Conservation (phyloP, 2,797 vertebrate genomes). For the Diceros bicornis region DNA sequence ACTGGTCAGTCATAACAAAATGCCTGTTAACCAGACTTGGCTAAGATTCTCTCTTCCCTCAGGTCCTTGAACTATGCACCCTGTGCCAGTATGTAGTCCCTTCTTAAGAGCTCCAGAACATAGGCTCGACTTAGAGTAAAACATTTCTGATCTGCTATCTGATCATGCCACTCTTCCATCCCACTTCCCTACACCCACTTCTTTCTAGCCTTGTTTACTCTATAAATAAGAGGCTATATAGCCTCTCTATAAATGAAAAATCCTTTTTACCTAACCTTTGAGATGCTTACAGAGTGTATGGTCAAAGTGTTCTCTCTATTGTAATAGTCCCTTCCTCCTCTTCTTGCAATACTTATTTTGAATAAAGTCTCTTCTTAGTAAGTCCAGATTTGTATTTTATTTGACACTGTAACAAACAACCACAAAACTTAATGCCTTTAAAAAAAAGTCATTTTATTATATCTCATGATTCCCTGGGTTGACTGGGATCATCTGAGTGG, state of each 20-base stretch:
- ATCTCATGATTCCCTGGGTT: neutral
- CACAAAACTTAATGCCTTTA: neutral
- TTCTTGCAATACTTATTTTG: neutral
- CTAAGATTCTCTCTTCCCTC: neutral
- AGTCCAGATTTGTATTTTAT: neutral
- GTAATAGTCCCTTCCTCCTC: neutral
- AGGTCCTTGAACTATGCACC: neutral
- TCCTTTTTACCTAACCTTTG: neutral
- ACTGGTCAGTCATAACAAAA: neutral
- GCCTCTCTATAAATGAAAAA: too few relatives aligned
- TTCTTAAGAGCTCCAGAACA: neutral
- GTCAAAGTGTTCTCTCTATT: neutral
- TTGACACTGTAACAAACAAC: neutral
- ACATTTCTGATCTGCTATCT: neutral
- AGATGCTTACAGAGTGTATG: neutral
- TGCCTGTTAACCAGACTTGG: neutral
- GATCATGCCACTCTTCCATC: neutral
- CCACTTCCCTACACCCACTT: neutral
- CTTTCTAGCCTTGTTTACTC: neutral
- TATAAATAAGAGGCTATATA: too few relatives aligned
- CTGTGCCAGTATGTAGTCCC: neutral
- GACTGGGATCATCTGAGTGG: neutral
- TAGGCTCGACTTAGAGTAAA: neutral
- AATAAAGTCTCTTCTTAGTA: neutral
- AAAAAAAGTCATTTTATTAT: neutral